Evolutionary conservation across 1,140 invertebrate species (phyloP).

Genomic region (Aphelinus atriplicis): DNA sequence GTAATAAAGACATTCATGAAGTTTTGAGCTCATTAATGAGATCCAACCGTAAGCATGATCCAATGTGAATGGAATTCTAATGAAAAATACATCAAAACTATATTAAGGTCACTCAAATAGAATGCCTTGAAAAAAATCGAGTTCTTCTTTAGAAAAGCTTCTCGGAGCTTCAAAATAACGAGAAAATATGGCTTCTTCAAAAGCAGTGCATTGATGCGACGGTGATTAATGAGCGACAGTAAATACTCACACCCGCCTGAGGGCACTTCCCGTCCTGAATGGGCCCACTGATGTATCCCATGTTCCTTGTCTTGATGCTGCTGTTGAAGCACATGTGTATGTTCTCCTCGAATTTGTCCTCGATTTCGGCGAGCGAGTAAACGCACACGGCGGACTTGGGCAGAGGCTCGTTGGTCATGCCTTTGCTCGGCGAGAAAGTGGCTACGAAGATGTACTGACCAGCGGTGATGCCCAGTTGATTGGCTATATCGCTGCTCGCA

Average conservation of each 20-base stretch:
- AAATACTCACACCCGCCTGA: constrained; percentile 74
- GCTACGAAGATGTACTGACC: constrained; percentile 84
- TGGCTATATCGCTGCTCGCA: constrained; percentile 83
- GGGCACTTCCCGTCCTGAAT: constrained; percentile 91
- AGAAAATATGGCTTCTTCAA: too few relatives aligned
- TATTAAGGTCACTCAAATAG: not conserved
- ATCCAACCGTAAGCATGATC: too few relatives aligned
- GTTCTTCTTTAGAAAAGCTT: too few relatives aligned
- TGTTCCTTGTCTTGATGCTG: constrained; percentile 88
- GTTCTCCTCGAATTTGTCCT: constrained; percentile 93
- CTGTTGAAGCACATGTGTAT: constrained; percentile 98
- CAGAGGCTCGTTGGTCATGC: constrained; percentile 81
- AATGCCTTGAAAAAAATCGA: not conserved
- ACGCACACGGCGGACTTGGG: constrained; percentile 85
- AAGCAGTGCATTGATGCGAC: too few relatives aligned
- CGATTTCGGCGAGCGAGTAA: constrained; percentile 87
- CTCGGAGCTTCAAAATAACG: too few relatives aligned
- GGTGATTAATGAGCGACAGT: not conserved
- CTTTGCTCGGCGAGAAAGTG: constrained; percentile 85
- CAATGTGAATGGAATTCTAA: too few relatives aligned
- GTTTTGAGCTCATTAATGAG: too few relatives aligned
- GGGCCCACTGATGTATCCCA: constrained; percentile 92
- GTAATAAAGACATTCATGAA: too few relatives aligned
- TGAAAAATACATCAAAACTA: too few relatives aligned
- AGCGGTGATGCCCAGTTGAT: constrained; percentile 79